phyloP scores from a whole-genome alignment of 2,797 vertebrate genomes.

The Sardinella longiceps region DNA sequence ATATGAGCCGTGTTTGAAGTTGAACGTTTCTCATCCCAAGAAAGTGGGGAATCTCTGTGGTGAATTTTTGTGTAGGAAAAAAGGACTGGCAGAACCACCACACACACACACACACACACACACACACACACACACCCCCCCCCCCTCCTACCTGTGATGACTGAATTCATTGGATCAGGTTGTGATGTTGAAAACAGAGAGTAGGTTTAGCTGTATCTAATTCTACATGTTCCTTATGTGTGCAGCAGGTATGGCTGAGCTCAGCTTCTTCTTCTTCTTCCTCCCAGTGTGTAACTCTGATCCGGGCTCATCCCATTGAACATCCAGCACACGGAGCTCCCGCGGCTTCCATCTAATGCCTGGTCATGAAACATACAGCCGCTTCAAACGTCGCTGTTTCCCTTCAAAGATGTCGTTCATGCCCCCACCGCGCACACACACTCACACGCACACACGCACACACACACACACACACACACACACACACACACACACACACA shows the following conservation, averaged over 20 bases:
- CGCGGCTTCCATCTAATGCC: background rate
- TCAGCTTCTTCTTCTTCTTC: background rate
- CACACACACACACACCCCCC: background rate
- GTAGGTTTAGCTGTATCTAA: background rate
- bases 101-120: too few relatives aligned
- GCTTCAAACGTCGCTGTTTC: background rate
- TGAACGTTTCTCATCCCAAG: background rate
- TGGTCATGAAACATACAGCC: background rate
- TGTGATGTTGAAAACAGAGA: background rate
- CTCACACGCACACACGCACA: background rate
- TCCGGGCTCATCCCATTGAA: background rate
- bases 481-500: background rate
- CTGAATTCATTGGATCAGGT: background rate
- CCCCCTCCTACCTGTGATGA: background rate
- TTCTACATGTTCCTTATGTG: background rate
- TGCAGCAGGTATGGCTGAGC: background rate
- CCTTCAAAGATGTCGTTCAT: background rate
- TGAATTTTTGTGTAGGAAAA: background rate
- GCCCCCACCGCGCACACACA: background rate
- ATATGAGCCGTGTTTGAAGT: slow-evolving; percentile 9
- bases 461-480: background rate
- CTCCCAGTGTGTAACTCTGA: background rate
- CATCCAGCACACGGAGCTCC: background rate
- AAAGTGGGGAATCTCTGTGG: background rate
- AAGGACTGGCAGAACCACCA: background rate